Percentiles rank a stretch among this genome's conserved stretches.
Evolutionary conservation across 2,888 invertebrate species (phyloP).

Genomic region (Heterodera filipjevi): DNA sequence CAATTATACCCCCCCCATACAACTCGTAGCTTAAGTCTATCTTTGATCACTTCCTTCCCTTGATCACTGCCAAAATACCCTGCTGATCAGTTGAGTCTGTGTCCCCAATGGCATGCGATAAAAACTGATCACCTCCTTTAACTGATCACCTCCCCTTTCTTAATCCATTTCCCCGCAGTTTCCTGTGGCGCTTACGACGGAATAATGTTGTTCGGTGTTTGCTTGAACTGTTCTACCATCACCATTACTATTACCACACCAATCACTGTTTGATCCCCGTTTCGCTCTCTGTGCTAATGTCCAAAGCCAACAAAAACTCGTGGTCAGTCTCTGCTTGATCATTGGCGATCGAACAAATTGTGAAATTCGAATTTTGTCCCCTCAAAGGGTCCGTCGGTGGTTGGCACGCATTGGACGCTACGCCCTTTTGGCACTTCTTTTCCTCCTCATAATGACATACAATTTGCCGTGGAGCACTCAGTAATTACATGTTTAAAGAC

Average conservation of each 20-base stretch:
- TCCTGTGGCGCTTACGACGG: conserved; percentile 6
- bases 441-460: conserved; percentile 30
- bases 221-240: neutral
- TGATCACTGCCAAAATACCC: too few species aligned
- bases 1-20: too few species aligned
- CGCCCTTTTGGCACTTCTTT: conserved; percentile 23
- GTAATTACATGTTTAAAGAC: neutral
- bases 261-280: neutral
- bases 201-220: neutral
- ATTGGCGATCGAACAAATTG: neutral
- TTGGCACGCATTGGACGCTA: conserved; percentile 12
- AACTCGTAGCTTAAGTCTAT: too few species aligned
- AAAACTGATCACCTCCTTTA: too few species aligned
- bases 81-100: too few species aligned
- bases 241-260: neutral
- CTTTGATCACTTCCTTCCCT: too few species aligned
- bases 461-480: conserved; percentile 34
- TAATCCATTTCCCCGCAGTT: neutral
- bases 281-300: neutral
- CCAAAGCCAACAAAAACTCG: neutral
- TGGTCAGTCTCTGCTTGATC: neutral
- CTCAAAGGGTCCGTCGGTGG: conserved; percentile 7
- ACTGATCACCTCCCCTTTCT: too few species aligned
- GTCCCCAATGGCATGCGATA: too few species aligned
- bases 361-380: neutral